These are phyloP conservation scores for Euplexia lucipara DNA, from an alignment of 2,888 invertebrate genomes.

Conservation along the genomic window DNA sequence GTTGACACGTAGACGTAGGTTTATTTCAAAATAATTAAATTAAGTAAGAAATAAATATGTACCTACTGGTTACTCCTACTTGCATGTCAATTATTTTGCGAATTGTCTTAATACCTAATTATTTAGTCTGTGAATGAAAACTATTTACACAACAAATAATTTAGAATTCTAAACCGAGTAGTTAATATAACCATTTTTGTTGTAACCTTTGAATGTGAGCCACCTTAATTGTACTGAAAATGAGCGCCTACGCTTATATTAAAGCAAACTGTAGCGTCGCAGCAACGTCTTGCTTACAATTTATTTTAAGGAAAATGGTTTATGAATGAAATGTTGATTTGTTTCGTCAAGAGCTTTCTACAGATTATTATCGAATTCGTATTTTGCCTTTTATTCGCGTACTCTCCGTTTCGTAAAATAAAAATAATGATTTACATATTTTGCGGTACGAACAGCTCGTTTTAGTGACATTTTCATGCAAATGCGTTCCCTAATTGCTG, in stretches of 20 bases:
- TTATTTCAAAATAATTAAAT: too few relatives aligned
- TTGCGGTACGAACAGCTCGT: constrained; percentile 46
- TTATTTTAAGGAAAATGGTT: constrained; percentile 64
- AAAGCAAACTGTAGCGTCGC: constrained; percentile 67
- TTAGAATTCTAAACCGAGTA: constrained; percentile 61
- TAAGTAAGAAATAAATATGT: too few relatives aligned
- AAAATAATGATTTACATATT: constrained; percentile 55
- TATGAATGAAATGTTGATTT: constrained; percentile 46
- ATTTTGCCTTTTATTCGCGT: constrained; percentile 37
- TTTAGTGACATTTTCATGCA: constrained; percentile 58
- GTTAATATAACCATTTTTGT: constrained; percentile 67
- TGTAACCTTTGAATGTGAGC: constrained; percentile 61
- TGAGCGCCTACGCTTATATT: constrained; percentile 73
- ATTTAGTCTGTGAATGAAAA: constrained; percentile 17
- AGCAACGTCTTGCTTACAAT: constrained; percentile 58
- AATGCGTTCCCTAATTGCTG: constrained; percentile 56
- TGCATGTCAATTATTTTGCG: background rate
- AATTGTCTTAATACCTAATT: background rate
- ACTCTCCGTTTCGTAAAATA: constrained; percentile 38
- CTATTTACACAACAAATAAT: constrained; percentile 37
- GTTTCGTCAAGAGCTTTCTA: constrained; percentile 45
- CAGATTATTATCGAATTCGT: constrained; percentile 48
- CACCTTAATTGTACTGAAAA: constrained; percentile 66
- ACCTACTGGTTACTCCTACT: too few relatives aligned
- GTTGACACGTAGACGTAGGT: too few relatives aligned